Evolutionary conservation across 2,113 vertebrate genomes (phyloP), one percentile per base, ranked within the genome.

Genomic region (Oceanodroma tethys): DNA sequence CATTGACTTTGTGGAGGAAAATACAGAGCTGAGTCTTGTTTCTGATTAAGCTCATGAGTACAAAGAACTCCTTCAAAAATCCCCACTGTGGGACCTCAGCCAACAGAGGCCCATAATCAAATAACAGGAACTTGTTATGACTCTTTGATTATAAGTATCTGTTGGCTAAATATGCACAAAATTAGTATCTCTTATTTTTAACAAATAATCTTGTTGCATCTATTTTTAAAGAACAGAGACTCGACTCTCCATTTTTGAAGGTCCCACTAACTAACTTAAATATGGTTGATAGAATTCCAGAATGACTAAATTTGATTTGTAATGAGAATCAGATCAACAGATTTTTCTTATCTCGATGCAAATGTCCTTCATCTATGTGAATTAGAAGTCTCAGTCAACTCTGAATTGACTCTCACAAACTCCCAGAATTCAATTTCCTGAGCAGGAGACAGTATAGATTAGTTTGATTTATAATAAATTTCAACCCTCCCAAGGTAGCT

Each of bases 381-480:
- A 91, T 93, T 85, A 88, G n/a, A 73, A 96, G 50, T 42, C 74
- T 90, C 62, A 30, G 73, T 73, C 93, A 88, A 80, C 86, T 68
- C 66, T 87, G 65, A 74, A 53, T 82, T 91, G 75, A 89, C 86
- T 96, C 48, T 88, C n/a, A 78, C 81, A 90, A 65, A 91, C 81
- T 72, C 71, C 38, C 88, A 86, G 76, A 79, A 92, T 90, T 76
- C 91, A 95, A 83, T 96, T 90, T 95, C 95, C 79, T 96, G 81
- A 91, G 76, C 70, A 91, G 86, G 86, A 97, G 63, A 94, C 67
- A 66, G 68, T 91, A 93, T 88, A 93, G 91, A 95, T 97, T 96
- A 94, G 73, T 94, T 94, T 93, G 94, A 96, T 96, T 97, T 94
- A 80, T 94, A 95, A 96, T 90, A 95, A 96, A 97, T 94, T 81